These are phyloP conservation scores for Antrozous pallidus DNA, from an alignment of 2,797 vertebrate genomes.

Conservation along the genomic window DNA sequence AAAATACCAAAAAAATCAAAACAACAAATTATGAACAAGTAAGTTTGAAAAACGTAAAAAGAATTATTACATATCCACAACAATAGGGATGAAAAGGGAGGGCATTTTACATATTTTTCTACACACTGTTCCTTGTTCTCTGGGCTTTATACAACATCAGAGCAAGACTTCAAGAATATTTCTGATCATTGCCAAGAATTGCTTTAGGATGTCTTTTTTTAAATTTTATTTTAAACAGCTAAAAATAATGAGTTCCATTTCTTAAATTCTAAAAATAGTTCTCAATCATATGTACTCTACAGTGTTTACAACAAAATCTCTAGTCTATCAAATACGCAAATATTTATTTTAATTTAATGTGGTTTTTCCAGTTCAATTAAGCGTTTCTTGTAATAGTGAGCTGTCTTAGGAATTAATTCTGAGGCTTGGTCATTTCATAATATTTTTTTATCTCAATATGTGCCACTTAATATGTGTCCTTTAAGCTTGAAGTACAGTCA, in stretches of 20 bases:
- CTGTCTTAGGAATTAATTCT: not conserved
- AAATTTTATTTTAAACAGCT: constrained; percentile 12
- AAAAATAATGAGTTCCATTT: not conserved
- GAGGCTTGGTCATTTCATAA: not conserved
- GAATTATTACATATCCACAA: not conserved
- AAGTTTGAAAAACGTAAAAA: not conserved
- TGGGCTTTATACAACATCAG: not conserved
- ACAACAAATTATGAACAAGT: constrained; percentile 49
- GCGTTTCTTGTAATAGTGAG: not conserved
- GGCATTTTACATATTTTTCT: not conserved
- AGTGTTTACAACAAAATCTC: not conserved
- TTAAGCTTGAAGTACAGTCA: not conserved
- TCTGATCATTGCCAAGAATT: not conserved
- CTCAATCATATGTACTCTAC: not conserved
- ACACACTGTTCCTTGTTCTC: not conserved
- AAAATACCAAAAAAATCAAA: constrained; percentile 48
- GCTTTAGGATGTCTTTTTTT: not conserved
- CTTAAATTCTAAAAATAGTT: not conserved
- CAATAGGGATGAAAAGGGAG: not conserved
- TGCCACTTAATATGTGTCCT: not conserved
- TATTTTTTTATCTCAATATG: not conserved
- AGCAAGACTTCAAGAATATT: not conserved
- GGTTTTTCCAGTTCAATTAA: not conserved
- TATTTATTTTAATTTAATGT: constrained; percentile 17
- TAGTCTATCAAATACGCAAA: constrained; percentile 5